Percentiles rank a stretch among this genome's conserved stretches.
phyloP scores from a whole-genome alignment of 2,113 vertebrate species.

The Athene cunicularia region DNA sequence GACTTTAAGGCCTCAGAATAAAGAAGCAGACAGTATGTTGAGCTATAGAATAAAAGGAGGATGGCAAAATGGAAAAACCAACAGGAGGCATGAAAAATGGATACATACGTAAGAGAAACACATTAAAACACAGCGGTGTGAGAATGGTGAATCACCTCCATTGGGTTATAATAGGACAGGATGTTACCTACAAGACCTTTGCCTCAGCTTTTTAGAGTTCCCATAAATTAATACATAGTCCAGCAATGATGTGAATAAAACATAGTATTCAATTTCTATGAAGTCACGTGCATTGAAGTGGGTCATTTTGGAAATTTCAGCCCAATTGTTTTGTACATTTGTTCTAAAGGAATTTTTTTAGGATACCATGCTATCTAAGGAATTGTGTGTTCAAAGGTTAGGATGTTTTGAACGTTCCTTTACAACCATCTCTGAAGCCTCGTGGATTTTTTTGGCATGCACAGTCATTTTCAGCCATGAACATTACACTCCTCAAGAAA shows the following conservation, averaged over 20 bases:
- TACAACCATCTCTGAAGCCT: background rate
- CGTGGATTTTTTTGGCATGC: slow-evolving; percentile 37
- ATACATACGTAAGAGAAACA: background rate
- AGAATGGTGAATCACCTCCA: background rate
- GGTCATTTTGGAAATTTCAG: background rate
- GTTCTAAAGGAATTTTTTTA: background rate
- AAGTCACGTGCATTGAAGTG: background rate
- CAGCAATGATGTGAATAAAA: background rate
- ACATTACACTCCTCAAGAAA: slow-evolving; percentile 16
- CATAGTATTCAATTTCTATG: background rate
- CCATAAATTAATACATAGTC: background rate
- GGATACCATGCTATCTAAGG: background rate
- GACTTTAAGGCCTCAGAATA: background rate
- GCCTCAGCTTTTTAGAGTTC: background rate
- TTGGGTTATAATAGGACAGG: background rate
- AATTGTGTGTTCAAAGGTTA: background rate
- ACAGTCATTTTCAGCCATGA: slow-evolving; percentile 17
- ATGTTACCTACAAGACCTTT: background rate
- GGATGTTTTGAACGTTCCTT: background rate
- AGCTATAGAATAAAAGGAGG: background rate
- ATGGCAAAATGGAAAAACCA: background rate
- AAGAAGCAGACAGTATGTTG: background rate
- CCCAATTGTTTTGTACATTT: background rate
- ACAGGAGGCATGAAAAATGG: background rate
- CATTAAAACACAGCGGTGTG: background rate